A percentile compares a stretch with the other conserved stretches of the same genome.
Evolutionary conservation across 1,140 invertebrate genomes (phyloP).

Genomic region (Mylabris phalerata): DNA sequence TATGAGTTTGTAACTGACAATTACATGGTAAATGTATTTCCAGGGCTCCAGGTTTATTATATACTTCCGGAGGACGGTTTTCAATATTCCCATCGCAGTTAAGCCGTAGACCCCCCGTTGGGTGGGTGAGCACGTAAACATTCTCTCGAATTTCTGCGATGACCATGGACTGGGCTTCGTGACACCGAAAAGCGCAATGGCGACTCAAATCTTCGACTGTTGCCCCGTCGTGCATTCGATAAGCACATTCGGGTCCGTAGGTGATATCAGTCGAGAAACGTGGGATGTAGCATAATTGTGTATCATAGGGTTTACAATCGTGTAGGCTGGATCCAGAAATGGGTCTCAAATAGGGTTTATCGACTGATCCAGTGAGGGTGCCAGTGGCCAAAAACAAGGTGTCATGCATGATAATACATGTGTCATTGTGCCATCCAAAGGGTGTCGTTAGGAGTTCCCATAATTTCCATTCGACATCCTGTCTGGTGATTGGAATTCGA

Average conservation of each 20-base stretch:
- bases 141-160: not conserved
- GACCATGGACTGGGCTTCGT: not conserved
- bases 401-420: constrained; percentile 13
- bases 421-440: constrained; percentile 20
- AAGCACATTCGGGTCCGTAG: not conserved
- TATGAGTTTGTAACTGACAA: not conserved
- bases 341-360: no score
- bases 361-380: not conserved
- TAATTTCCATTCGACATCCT: constrained; percentile 1
- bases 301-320: not conserved
- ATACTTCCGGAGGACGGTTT: not conserved
- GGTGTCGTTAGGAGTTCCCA: constrained; percentile 11
- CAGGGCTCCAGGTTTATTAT: not conserved
- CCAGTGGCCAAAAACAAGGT: constrained; percentile 3
- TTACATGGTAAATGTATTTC: not conserved
- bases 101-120: not conserved
- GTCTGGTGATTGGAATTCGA: no score
- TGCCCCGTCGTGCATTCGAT: not conserved
- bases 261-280: not conserved
- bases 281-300: not conserved
- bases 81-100: not conserved
- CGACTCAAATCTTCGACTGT: not conserved
- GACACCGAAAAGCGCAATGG: not conserved
- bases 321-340: no score
- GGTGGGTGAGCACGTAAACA: not conserved